Percentiles rank a stretch among this genome's conserved stretches.
Evolutionary conservation across 2,888 invertebrate species (phyloP).

Genomic region (Orchesella flavescens): DNA sequence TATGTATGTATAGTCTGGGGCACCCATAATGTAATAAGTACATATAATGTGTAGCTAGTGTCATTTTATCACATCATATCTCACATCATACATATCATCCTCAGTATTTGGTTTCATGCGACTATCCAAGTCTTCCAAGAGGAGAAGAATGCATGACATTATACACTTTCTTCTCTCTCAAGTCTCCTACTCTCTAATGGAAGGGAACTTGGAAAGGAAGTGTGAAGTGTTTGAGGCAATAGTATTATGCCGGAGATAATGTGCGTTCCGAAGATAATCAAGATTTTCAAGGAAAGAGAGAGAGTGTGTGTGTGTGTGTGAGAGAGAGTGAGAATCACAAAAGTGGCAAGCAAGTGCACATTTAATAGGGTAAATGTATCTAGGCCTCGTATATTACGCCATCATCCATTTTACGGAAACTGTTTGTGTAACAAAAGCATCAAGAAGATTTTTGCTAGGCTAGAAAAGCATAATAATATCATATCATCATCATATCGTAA

Average conservation of each 20-base stretch:
- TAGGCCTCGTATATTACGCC: conserved; percentile 4
- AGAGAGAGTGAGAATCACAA: not conserved
- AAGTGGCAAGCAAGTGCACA: not conserved
- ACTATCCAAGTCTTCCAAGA: no score
- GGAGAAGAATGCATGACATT: not conserved
- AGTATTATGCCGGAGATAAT: conserved; percentile 27
- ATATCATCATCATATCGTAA: not conserved
- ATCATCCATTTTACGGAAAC: not conserved
- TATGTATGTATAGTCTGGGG: no score
- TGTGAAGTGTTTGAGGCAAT: conserved; percentile 25
- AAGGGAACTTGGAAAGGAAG: conserved; percentile 15
- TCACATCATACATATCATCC: no score
- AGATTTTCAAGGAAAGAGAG: not conserved
- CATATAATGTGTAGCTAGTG: no score
- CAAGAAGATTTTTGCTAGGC: not conserved
- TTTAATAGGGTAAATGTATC: not conserved
- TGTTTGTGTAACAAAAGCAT: not conserved
- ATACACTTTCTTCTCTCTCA: not conserved
- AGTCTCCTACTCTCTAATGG: not conserved
- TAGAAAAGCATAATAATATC: not conserved
- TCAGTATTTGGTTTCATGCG: no score
- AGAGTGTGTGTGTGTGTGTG: no score
- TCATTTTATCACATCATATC: no score
- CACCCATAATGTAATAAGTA: no score
- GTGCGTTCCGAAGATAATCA: conserved; percentile 30